Evolutionary conservation across 2,888 invertebrate genomes (phyloP), one percentile per base, ranked within the genome.

Genomic region (Ophion ellenae): DNA sequence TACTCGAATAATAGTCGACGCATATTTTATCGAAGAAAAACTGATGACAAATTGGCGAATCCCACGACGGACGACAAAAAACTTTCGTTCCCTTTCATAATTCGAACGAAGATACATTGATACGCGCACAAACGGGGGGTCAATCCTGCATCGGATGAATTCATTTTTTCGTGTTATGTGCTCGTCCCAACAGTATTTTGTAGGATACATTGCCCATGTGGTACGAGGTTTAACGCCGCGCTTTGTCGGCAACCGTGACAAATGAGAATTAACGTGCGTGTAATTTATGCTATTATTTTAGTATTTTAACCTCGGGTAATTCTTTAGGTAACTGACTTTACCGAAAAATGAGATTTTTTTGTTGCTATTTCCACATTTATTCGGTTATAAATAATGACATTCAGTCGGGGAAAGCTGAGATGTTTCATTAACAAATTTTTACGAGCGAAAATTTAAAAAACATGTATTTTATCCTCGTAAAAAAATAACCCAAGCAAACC

Each of bases 241-340:
- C 32, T 32, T 2, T 32, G 4, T 32, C 32, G 4, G 32, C 32
- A 32, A 32, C 32, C 32, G 32, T 32, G 24, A 17, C 66, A 77
- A 71, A 64, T 66, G 61, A 70, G 59, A 79, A 83, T 71, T 73
- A 63, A 71, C 57, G 66, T 81, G 79, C 6, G 40, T 83, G 83
- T 78, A 83, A 86, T 83, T 74, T 61, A 59, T 77, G 40, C 20
- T 74, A 69, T 78, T 47, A 78, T 69, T 73, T 66, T 69, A 83
- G 67, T 86, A 81, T 81, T 45, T 73, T 67, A 81, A 81, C 67
- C 69, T 86, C 69, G 81, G 32, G 32, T 32, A 32, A 4, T 32
- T 32, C 32, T 32, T 32, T 32, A 32, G 32, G 4, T 32, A 32
- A 32, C 3, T 32, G 32, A 32, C 32, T 32, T 32, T 32, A 4